These are phyloP conservation scores for Liolophura sinensis DNA, from an alignment of 1,140 invertebrate genomes.

Conservation along the genomic window DNA sequence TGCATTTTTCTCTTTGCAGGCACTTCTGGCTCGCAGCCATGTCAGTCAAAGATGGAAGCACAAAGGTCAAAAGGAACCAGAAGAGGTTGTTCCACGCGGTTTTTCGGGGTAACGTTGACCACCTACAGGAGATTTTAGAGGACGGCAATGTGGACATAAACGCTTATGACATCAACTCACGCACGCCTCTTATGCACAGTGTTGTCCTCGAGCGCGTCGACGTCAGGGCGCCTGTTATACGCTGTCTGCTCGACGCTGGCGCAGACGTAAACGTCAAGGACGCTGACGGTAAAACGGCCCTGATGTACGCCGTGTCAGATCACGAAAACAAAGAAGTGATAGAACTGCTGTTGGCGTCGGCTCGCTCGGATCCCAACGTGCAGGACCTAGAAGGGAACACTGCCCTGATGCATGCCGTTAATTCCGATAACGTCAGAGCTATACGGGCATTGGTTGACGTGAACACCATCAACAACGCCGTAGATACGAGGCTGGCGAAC, in stretches of 20 bases:
- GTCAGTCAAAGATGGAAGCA: too few species aligned
- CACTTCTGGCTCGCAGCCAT: too few species aligned
- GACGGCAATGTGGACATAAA: constrained; percentile 18
- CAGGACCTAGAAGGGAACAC: constrained; percentile 68
- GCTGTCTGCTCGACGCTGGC: constrained; percentile 59
- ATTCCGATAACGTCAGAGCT: constrained; percentile 25
- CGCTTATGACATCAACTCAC: constrained; percentile 15
- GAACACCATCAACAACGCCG: constrained; percentile 10
- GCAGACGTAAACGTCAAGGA: constrained; percentile 90
- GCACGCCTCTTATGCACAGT: constrained; percentile 36
- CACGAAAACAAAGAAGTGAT: constrained; percentile 79
- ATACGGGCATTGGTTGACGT: constrained; percentile 20
- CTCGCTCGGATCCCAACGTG: constrained; percentile 80
- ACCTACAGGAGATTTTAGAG: too few species aligned
- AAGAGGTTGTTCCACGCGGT: too few species aligned
- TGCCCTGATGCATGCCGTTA: constrained; percentile 32
- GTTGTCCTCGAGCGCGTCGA: constrained; percentile 31
- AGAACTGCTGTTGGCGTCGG: constrained; percentile 72
- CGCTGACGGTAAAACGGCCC: constrained; percentile 84
- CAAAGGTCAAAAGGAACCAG: too few species aligned
- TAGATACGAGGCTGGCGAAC: constrained; percentile 23
- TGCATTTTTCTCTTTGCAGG: too few species aligned
- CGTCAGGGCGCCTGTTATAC: constrained; percentile 30
- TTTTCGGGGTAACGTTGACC: too few species aligned
- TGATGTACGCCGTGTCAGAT: constrained; percentile 92